A percentile compares a stretch with the other conserved stretches of the same genome.
These are phyloP conservation scores for Thalassarche chlororhynchos DNA, from an alignment of 2,113 vertebrate genomes.

Conservation along the genomic window DNA sequence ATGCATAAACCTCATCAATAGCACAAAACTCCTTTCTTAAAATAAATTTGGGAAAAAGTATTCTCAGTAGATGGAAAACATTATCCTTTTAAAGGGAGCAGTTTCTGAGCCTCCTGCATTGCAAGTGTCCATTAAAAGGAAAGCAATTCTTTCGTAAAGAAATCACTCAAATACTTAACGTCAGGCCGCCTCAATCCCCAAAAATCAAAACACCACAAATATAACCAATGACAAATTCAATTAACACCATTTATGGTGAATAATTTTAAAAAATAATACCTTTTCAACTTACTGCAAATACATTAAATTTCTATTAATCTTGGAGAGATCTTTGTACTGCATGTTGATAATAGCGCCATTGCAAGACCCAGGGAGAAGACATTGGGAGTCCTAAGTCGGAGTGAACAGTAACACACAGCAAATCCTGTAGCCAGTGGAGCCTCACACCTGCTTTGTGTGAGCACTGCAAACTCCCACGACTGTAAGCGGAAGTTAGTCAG, in stretches of 20 bases:
- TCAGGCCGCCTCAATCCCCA: not conserved
- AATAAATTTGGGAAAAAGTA: not conserved
- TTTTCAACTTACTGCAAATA: not conserved
- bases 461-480: fast-evolving
- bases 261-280: not conserved
- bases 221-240: not conserved
- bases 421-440: not conserved
- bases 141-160: not conserved
- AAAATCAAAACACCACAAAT: not conserved
- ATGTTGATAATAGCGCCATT: fast-evolving
- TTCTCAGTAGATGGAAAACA: not conserved
- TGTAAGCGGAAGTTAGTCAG: not conserved
- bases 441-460: fast-evolving
- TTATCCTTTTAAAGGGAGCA: not conserved
- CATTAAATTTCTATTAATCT: not conserved
- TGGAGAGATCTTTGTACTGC: not conserved
- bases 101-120: not conserved
- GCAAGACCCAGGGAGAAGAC: not conserved
- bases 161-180: not conserved
- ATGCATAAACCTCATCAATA: not conserved
- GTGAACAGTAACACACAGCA: not conserved
- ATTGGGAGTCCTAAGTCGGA: fast-evolving
- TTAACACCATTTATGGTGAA: not conserved
- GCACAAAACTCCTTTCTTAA: not conserved
- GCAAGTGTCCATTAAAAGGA: not conserved